Evolutionary conservation across 2,888 invertebrate genomes (phyloP).

Genomic region (Eugnorisma glareosa): DNA sequence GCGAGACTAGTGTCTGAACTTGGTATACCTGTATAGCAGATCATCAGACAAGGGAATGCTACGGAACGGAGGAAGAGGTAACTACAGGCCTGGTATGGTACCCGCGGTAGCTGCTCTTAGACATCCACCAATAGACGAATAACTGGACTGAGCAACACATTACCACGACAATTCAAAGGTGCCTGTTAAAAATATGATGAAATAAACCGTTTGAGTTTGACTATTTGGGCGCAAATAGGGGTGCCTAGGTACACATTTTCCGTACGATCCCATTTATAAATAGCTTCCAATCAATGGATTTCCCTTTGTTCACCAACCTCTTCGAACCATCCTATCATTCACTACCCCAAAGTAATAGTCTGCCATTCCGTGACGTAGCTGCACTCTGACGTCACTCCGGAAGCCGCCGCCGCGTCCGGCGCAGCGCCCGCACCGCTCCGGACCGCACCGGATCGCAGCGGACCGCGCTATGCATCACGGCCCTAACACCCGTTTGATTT

Average conservation of each 20-base stretch:
- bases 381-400: slow-evolving; percentile 48
- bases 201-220: not conserved
- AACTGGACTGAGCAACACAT: not conserved
- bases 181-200: not conserved
- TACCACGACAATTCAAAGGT: not conserved
- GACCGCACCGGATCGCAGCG: slow-evolving; percentile 16
- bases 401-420: slow-evolving; percentile 34
- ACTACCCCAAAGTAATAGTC: slow-evolving; percentile 33
- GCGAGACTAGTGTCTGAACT: too few species aligned
- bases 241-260: not conserved
- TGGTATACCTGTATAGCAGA: not conserved
- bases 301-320: not conserved
- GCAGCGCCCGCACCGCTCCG: slow-evolving; percentile 16
- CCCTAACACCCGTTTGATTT: slow-evolving; percentile 64
- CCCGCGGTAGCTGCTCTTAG: not conserved
- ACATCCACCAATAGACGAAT: not conserved
- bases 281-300: not conserved
- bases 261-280: not conserved
- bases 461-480: slow-evolving; percentile 54
- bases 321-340: slow-evolving; percentile 22
- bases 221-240: not conserved
- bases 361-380: slow-evolving; percentile 42
- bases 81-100: not conserved
- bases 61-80: not conserved
- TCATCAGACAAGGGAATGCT: not conserved